Evolutionary conservation across 2,888 invertebrate genomes (phyloP), one percentile per base, ranked within the genome.

Genomic region (Stegophylla sp.): DNA sequence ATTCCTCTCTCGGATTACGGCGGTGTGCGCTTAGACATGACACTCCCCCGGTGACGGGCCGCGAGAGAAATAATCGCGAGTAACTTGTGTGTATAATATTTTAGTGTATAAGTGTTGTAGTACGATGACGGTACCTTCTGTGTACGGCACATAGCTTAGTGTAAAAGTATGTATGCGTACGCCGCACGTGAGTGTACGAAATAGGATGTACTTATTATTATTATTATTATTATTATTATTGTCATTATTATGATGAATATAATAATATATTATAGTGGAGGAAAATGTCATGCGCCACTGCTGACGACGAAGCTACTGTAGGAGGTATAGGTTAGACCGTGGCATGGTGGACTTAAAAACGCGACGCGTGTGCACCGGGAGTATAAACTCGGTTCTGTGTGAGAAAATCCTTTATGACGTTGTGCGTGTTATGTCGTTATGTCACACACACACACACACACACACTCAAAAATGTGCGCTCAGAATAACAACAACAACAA

Each of bases 271-370:
- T 51, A n/a, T 51, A 13, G 7, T 71, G 34, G 69, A 51, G 51
- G n/a, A 71, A 69, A 71, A 51, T 71, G 51, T 53, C 69, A 53
- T 51, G 28, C 51, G 66, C 45, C 41, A 13, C 34, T 20, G 12
- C 3, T 64, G 63, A 45, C 15, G 45, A 4, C 51, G 43, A 41
- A 20, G 13, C 66, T 26, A 7, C 66, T 26, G 26, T 2, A 45
- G 23, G 0, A 2, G 23, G 20, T 66, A 45, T 2, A 26, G 17
- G 15, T 51, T 13, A 17, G 9, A 0, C 12, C 7, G 26, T 12
- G 69, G 13, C 13, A 12, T 0, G 28, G 12, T 17, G 17, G 66
- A 67, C 66, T 67, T 45, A 64, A 48, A 67, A 17, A n/a, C n/a
- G n/a, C 66, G 26, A 43, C 66, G 43, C 66, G 43, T n/a, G 28